These are phyloP conservation scores for Girardinichthys multiradiatus DNA, from an alignment of 2,113 vertebrate genomes.

Conservation along the genomic window DNA sequence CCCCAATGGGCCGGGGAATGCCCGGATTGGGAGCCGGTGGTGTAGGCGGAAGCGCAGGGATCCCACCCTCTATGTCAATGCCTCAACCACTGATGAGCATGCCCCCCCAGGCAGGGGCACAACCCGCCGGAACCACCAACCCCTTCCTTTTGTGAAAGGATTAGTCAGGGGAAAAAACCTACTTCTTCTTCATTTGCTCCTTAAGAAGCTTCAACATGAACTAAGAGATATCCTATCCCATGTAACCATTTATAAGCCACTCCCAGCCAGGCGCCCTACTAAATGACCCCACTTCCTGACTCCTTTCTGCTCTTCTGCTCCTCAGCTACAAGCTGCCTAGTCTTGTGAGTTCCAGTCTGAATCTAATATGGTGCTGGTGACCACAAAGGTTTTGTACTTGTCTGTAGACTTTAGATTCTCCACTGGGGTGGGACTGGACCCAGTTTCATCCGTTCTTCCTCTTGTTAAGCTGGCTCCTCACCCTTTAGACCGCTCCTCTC, in stretches of 20 bases:
- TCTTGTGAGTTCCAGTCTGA: slow-evolving; percentile 58
- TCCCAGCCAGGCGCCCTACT: slow-evolving; percentile 27
- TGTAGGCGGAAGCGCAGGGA: slow-evolving; percentile 70
- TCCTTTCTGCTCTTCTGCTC: slow-evolving; percentile 13
- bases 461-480: slow-evolving; percentile 31
- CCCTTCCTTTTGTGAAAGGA: slow-evolving; percentile 94
- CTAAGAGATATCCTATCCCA: slow-evolving; percentile 55
- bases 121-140: slow-evolving; percentile 90
- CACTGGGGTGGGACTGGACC: slow-evolving; percentile 52
- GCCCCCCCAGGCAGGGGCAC: slow-evolving; percentile 80
- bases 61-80: slow-evolving; percentile 84
- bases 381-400: slow-evolving; percentile 55
- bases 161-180: too few species aligned
- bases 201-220: slow-evolving; percentile 51
- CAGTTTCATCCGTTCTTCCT: slow-evolving; percentile 20
- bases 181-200: slow-evolving; percentile 40
- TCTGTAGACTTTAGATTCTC: slow-evolving; percentile 71
- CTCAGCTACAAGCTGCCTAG: slow-evolving; percentile 72
- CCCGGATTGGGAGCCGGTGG: slow-evolving; percentile 73
- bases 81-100: slow-evolving; percentile 87
- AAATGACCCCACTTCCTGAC: slow-evolving; percentile 17
- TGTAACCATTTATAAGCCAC: slow-evolving; percentile 57
- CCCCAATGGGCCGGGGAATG: slow-evolving; percentile 78
- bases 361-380: slow-evolving; percentile 33
- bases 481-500: slow-evolving; percentile 34